These are phyloP conservation scores for Muscicapa striata DNA, from an alignment of 2,797 vertebrate genomes.

Conservation along the genomic window DNA sequence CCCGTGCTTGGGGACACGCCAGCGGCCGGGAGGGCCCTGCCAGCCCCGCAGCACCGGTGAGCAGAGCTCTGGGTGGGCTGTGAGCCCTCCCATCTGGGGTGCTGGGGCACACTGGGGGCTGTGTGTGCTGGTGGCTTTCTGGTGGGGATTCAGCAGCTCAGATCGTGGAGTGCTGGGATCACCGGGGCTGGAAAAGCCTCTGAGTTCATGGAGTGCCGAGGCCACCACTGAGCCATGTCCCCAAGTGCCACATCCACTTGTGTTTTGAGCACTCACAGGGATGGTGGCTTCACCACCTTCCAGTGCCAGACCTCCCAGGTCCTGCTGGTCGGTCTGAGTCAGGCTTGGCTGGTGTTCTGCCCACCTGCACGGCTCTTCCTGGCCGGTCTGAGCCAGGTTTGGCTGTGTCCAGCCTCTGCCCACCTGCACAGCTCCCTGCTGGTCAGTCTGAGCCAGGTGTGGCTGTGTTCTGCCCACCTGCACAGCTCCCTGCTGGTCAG, in stretches of 20 bases:
- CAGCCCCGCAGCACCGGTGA: conserved; percentile 71
- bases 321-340: rapidly evolving
- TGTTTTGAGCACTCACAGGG: background rate
- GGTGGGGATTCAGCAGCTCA: background rate
- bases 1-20: conserved; percentile 56
- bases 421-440: no score
- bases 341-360: no score
- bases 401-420: no score
- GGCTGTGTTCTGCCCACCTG: background rate
- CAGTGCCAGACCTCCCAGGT: rapidly evolving
- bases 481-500: no score
- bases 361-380: background rate
- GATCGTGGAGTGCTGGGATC: rapidly evolving
- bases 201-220: background rate
- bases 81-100: rapidly evolving
- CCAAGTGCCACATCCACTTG: background rate
- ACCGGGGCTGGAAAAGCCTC: background rate
- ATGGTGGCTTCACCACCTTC: background rate
- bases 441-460: rapidly evolving
- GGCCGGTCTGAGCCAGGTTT: rapidly evolving
- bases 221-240: background rate
- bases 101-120: rapidly evolving
- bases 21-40: background rate
- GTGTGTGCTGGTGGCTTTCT: background rate
- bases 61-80: background rate